phyloP scores from a whole-genome alignment of 1,140 invertebrate species.

The Penaeus japonicus region DNA sequence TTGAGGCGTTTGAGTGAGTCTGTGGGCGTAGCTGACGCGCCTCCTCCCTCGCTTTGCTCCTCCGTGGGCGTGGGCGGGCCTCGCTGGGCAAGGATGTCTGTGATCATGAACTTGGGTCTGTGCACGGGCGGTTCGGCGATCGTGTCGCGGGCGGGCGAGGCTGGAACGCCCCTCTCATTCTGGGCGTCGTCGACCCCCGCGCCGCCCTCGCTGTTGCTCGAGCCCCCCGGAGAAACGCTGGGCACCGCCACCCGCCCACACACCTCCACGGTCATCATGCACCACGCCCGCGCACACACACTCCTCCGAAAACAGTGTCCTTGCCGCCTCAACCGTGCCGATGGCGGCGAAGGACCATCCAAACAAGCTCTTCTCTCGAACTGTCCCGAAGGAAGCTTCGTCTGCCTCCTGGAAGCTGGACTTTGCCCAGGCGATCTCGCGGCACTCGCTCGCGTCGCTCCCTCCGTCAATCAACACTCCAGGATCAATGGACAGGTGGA shows the following conservation, averaged over 20 bases:
- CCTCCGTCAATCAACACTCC: constrained; percentile 34
- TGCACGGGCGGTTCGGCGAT: constrained; percentile 27
- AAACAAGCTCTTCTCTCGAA: not conserved
- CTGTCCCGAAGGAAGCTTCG: not conserved
- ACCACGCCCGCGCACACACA: constrained; percentile 23
- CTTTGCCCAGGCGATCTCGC: not conserved
- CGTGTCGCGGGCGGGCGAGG: constrained; percentile 32
- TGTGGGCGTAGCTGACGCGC: not conserved
- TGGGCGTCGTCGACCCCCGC: constrained; percentile 8
- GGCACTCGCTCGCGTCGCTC: not conserved
- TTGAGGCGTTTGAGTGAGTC: not conserved
- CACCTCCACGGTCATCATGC: constrained; percentile 54
- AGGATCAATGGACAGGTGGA: constrained; percentile 47
- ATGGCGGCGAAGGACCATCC: not conserved
- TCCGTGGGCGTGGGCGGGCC: constrained; percentile 18
- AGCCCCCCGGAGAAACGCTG: constrained; percentile 29
- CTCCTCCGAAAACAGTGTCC: too few species aligned
- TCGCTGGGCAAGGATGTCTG: constrained; percentile 43
- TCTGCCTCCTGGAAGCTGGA: not conserved
- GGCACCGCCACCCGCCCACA: constrained; percentile 48
- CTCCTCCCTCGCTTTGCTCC: constrained; percentile 1
- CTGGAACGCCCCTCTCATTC: constrained; percentile 23
- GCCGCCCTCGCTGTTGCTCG: constrained; percentile 23
- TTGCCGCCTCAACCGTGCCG: not conserved
- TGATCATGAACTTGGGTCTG: constrained; percentile 50